Evolutionary conservation across 2,888 invertebrate genomes (phyloP).

Genomic region (Candidula unifasciata): DNA sequence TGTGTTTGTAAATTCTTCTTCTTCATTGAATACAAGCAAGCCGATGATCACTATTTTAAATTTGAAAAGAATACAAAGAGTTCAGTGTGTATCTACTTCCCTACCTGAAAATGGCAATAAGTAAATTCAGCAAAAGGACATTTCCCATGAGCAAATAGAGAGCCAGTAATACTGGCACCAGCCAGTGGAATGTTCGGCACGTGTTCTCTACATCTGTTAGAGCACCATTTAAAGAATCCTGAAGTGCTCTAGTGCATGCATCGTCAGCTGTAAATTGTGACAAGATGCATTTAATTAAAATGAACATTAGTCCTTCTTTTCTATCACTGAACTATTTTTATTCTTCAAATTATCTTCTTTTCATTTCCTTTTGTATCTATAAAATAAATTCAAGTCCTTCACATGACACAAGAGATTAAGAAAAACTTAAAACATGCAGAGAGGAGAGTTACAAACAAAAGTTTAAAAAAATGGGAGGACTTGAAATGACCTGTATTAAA

Average conservation of each 20-base stretch:
- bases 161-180: slow-evolving; percentile 76
- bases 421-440: too few relatives aligned
- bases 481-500: too few relatives aligned
- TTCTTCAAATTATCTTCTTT: too few relatives aligned
- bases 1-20: too few relatives aligned
- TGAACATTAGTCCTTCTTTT: neutral
- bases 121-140: slow-evolving; percentile 78
- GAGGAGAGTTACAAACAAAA: too few relatives aligned
- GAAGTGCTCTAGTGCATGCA: slow-evolving; percentile 50
- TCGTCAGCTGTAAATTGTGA: slow-evolving; percentile 59
- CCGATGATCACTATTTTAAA: neutral
- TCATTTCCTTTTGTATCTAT: too few relatives aligned
- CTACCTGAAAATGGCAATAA: slow-evolving; percentile 78
- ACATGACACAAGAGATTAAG: too few relatives aligned
- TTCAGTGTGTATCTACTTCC: neutral
- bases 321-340: too few relatives aligned
- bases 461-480: too few relatives aligned
- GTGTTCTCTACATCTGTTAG: slow-evolving; percentile 52
- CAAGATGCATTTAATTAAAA: neutral
- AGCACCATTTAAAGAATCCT: slow-evolving; percentile 43
- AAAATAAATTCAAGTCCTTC: too few relatives aligned
- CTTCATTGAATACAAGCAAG: too few relatives aligned
- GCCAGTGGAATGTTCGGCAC: slow-evolving; percentile 72
- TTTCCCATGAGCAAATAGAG: slow-evolving; percentile 78
- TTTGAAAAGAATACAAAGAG: neutral